Percentiles rank a stretch among this genome's conserved stretches.
These are phyloP conservation scores for Mechanitis messenoides DNA, from an alignment of 2,888 invertebrate genomes.

Conservation along the genomic window DNA sequence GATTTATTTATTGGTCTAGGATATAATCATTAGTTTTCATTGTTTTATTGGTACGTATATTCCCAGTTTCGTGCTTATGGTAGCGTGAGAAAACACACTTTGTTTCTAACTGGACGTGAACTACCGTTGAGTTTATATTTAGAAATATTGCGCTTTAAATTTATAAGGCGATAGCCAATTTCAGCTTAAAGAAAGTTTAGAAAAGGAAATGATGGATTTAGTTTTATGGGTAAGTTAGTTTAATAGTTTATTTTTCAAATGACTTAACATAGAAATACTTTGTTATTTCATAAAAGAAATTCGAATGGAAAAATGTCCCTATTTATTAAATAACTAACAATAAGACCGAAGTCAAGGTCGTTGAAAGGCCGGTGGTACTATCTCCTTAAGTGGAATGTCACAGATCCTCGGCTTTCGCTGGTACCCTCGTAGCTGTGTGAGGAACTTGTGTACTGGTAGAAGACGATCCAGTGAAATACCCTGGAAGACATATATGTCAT, in stretches of 20 bases:
- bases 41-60: conserved; percentile 30
- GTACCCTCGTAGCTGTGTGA: conserved; percentile 49
- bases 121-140: conserved; percentile 47
- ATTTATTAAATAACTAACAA: conserved; percentile 1
- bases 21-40: conserved; percentile 18
- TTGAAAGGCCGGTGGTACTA: conserved; percentile 16
- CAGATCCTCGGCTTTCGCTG: conserved; percentile 53
- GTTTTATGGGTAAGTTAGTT: background rate
- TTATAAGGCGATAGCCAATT: conserved; percentile 5
- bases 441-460: conserved; percentile 45
- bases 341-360: conserved; percentile 7
- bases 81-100: conserved; percentile 59
- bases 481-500: conserved; percentile 35
- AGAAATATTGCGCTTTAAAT: conserved; percentile 43
- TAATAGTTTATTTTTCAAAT: conserved; percentile 4
- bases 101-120: conserved; percentile 50
- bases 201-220: background rate
- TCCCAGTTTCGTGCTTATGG: conserved; percentile 36
- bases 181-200: background rate
- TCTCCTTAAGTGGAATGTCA: conserved; percentile 41
- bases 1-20: conserved; percentile 21
- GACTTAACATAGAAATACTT: background rate
- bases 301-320: background rate
- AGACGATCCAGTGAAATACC: conserved; percentile 50
- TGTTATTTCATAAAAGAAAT: background rate